Evolutionary conservation across 92 coral and sea anemone genomes (phyloP).

Genomic region (Palythoa grandiflora): DNA sequence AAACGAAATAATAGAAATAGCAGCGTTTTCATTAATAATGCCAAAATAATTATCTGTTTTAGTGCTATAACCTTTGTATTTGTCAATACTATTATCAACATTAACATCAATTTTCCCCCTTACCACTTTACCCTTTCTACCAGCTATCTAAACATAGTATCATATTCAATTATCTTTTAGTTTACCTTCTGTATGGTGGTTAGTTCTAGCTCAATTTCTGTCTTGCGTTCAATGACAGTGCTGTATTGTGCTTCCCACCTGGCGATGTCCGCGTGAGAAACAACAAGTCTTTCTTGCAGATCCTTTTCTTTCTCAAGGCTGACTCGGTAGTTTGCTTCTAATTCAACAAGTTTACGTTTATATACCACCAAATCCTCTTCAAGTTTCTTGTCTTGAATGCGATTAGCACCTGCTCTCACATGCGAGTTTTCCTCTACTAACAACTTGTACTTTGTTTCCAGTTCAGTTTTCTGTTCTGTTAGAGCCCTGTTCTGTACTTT

Average conservation of each 20-base stretch:
- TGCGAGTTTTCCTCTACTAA: slow-evolving; percentile 40
- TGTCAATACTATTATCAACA: too few relatives aligned
- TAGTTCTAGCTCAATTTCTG: slow-evolving; percentile 78
- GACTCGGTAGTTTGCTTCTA: slow-evolving; percentile 59
- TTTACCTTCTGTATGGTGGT: slow-evolving; percentile 58
- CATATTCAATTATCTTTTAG: too few relatives aligned
- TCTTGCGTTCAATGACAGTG: slow-evolving; percentile 61
- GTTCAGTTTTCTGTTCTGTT: slow-evolving; percentile 62
- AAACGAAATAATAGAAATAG: too few relatives aligned
- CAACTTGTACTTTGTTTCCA: slow-evolving; percentile 64
- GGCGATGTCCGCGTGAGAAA: slow-evolving; percentile 59
- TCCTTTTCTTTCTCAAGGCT: slow-evolving; percentile 76
- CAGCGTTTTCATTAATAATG: too few relatives aligned
- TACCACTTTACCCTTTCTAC: too few relatives aligned
- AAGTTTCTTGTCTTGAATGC: slow-evolving; percentile 53
- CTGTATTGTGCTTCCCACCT: slow-evolving; percentile 77
- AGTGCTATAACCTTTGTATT: too few relatives aligned
- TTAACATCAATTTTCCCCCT: too few relatives aligned
- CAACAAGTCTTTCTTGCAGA: slow-evolving; percentile 61
- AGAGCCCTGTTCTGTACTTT: slow-evolving; percentile 47
- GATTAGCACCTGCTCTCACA: slow-evolving; percentile 50
- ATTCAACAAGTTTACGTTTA: slow-evolving; percentile 60
- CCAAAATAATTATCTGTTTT: too few relatives aligned
- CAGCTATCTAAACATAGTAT: background rate
- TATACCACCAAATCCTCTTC: slow-evolving; percentile 62